phyloP scores from a whole-genome alignment of 53 echinoderm and acorn worm genomes.

The Stichopus horrens region DNA sequence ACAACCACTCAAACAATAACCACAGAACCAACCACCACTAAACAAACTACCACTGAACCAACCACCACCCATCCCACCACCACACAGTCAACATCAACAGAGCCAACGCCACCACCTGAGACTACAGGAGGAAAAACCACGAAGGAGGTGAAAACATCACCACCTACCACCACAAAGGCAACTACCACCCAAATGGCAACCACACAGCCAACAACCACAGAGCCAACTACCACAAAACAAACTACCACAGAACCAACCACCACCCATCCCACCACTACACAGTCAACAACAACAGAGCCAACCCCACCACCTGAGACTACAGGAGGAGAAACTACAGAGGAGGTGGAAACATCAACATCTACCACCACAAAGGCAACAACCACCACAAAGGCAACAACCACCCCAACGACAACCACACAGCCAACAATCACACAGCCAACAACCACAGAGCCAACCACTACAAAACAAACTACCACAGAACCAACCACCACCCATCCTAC shows the following conservation, averaged over 20 bases:
- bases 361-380: conserved; percentile 6
- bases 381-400: background rate
- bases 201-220: background rate
- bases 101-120: background rate
- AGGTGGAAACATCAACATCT: background rate
- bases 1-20: background rate
- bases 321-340: conserved; percentile 26
- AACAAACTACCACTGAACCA: background rate
- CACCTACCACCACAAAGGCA: background rate
- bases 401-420: background rate
- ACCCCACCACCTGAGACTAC: conserved; percentile 7
- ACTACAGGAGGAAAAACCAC: background rate
- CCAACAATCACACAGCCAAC: background rate
- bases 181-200: background rate
- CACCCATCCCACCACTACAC: background rate
- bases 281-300: background rate
- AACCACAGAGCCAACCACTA: background rate
- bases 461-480: background rate
- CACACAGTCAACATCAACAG: background rate
- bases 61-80: background rate
- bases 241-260: conserved; percentile 17
- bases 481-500: background rate
- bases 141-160: background rate
- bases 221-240: background rate
- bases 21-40: background rate